Evolutionary conservation across 2,888 invertebrate species (phyloP).

Genomic region (Lasioglossum oenotherae): DNA sequence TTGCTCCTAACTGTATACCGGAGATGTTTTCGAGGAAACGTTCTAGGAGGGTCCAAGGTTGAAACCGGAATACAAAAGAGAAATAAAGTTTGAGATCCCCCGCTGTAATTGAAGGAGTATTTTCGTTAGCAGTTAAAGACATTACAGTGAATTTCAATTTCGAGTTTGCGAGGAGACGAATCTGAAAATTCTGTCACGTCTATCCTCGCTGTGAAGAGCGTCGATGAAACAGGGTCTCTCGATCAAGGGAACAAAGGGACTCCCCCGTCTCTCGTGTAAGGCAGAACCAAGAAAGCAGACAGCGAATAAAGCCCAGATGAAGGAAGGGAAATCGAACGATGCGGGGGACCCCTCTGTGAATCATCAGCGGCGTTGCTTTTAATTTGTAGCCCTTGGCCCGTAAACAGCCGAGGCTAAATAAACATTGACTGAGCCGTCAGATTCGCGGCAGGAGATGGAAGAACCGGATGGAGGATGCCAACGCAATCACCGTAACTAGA

Average conservation of each 20-base stretch:
- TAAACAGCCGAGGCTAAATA: conserved; percentile 69
- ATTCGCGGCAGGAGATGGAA: conserved; percentile 53
- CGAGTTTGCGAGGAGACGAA: background rate
- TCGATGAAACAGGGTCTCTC: conserved; percentile 8
- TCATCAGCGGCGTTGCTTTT: conserved; percentile 70
- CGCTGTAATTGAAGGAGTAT: background rate
- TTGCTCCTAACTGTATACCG: background rate
- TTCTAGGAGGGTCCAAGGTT: background rate
- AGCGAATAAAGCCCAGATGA: conserved; percentile 41
- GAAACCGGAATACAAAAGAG: background rate
- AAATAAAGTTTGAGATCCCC: background rate
- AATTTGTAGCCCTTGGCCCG: conserved; percentile 70
- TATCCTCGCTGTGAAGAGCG: background rate
- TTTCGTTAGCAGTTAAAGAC: conserved; percentile 1
- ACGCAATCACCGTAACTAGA: conserved; percentile 69
- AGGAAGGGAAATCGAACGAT: conserved; percentile 55
- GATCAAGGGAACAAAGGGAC: conserved; percentile 11
- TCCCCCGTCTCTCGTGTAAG: background rate
- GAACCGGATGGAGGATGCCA: conserved; percentile 55
- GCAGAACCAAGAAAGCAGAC: conserved; percentile 43
- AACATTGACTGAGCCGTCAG: conserved; percentile 75
- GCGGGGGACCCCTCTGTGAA: conserved; percentile 55
- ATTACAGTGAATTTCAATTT: conserved; percentile 17
- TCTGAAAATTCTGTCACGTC: background rate
- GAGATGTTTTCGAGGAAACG: background rate